These are phyloP conservation scores for Gouania willdenowi DNA, from an alignment of 2,797 vertebrate species.

Conservation along the genomic window DNA sequence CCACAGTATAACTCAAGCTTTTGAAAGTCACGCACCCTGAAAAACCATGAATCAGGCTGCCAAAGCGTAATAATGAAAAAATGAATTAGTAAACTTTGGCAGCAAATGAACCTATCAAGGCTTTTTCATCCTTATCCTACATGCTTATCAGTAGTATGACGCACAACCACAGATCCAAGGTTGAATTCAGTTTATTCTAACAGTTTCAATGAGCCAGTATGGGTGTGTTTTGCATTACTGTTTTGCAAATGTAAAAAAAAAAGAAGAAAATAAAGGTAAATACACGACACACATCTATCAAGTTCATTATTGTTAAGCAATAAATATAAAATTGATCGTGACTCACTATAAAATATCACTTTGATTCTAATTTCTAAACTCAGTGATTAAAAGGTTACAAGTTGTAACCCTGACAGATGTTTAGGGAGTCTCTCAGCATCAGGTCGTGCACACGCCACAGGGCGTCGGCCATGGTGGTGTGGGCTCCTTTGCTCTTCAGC, in stretches of 20 bases:
- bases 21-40: no score
- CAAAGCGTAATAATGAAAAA: no score
- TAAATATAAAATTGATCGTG: slow-evolving; percentile 73
- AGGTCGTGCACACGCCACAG: slow-evolving; percentile 95
- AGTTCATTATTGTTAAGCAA: slow-evolving; percentile 59
- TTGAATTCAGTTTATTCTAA: slow-evolving; percentile 55
- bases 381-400: slow-evolving; percentile 78
- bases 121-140: no score
- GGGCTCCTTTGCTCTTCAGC: slow-evolving; percentile 98
- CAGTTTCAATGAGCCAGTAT: slow-evolving; percentile 35
- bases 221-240: slow-evolving; percentile 43
- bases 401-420: slow-evolving; percentile 93
- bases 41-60: no score
- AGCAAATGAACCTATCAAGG: no score
- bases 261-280: slow-evolving; percentile 38
- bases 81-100: no score
- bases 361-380: slow-evolving; percentile 43
- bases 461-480: slow-evolving; percentile 96
- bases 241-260: slow-evolving; percentile 48
- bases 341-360: slow-evolving; percentile 72
- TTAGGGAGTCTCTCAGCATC: slow-evolving; percentile 96
- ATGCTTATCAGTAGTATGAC: no score
- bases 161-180: no score
- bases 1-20: no score
- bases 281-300: slow-evolving; percentile 36